phyloP scores from a whole-genome alignment of 2,113 vertebrate genomes.

The Rhinichthys klamathensis region DNA sequence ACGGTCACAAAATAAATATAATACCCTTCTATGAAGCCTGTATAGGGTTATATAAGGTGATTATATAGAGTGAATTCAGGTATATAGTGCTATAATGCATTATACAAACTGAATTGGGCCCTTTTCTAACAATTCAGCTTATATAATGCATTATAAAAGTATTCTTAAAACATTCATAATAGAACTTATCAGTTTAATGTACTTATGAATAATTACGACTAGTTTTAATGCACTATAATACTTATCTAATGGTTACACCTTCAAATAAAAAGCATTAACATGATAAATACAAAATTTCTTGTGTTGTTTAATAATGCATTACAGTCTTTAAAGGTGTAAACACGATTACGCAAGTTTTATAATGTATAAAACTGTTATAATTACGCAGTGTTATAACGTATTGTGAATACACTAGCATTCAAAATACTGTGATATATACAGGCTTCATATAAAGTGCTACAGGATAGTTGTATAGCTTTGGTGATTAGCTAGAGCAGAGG shows the following conservation, averaged over 20 bases:
- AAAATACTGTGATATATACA: background rate
- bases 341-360: background rate
- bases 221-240: background rate
- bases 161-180: background rate
- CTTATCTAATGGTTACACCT: background rate
- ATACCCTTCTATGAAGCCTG: conserved; percentile 14
- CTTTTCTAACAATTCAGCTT: background rate
- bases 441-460: background rate
- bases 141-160: background rate
- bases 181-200: background rate
- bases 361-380: background rate
- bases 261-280: background rate
- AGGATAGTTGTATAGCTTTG: background rate
- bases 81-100: background rate
- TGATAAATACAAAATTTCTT: background rate
- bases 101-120: background rate
- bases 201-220: background rate
- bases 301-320: background rate
- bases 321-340: background rate
- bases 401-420: background rate
- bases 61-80: background rate
- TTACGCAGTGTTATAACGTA: background rate
- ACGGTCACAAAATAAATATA: background rate
- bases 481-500: background rate
- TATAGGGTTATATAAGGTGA: background rate